A percentile compares a stretch with the other conserved stretches of the same genome.
phyloP scores from a whole-genome alignment of 2,113 vertebrate species.

The Sebastes fasciatus region DNA sequence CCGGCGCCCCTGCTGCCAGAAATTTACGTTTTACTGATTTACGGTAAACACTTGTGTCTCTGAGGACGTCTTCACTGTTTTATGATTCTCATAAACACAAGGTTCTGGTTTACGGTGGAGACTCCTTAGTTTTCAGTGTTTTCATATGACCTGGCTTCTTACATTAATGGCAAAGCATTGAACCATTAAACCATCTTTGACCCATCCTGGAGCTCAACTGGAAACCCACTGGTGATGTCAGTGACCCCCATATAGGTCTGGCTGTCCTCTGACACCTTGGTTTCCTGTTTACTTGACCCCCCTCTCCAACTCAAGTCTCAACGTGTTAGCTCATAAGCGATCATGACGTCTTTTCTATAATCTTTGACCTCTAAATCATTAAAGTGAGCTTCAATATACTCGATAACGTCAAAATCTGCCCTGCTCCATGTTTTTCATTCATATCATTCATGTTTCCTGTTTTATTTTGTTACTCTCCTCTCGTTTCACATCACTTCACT shows the following conservation, averaged over 20 bases:
- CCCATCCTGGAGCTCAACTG: not conserved
- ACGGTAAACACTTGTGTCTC: not conserved
- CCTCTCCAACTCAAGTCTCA: not conserved
- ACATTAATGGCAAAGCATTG: not conserved
- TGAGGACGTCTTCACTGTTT: not conserved
- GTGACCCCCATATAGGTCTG: not conserved
- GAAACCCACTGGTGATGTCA: not conserved
- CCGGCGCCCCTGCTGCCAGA: no score
- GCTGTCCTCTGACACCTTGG: not conserved
- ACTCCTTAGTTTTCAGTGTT: not conserved
- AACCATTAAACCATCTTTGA: not conserved
- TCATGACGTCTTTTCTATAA: not conserved
- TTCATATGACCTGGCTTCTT: not conserved
- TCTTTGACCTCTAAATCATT: conserved; percentile 18
- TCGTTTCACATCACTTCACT: no score
- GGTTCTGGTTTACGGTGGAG: not conserved
- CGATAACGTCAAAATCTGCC: no score
- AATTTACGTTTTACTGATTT: no score
- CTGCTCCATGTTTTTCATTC: no score
- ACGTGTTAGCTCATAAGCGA: not conserved
- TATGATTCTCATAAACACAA: not conserved
- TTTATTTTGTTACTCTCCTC: no score
- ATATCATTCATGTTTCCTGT: no score
- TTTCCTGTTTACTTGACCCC: not conserved
- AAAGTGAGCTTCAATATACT: not conserved